Evolutionary conservation across 1,140 invertebrate genomes (phyloP).

Genomic region (Bombus fervidus): DNA sequence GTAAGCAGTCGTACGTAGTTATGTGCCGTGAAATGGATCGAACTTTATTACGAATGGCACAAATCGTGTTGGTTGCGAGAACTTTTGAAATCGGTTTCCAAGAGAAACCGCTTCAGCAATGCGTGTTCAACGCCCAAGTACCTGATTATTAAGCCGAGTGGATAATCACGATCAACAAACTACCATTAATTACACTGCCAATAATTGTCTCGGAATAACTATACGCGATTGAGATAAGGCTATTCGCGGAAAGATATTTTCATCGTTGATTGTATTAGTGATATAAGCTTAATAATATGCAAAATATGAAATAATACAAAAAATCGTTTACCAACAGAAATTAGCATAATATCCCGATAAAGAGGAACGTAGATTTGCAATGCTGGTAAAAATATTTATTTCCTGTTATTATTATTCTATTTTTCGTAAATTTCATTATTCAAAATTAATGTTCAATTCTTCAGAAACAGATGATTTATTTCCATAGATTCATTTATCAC

Average conservation of each 20-base stretch:
- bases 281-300: not conserved
- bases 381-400: too few species aligned
- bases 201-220: not conserved
- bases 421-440: not conserved
- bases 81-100: slow-evolving; percentile 1
- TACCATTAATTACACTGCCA: not conserved
- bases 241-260: not conserved
- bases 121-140: not conserved
- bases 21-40: not conserved
- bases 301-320: not conserved
- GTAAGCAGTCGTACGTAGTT: not conserved
- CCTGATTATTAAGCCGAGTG: not conserved
- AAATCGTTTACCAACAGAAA: not conserved
- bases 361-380: not conserved
- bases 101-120: not conserved
- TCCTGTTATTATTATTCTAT: not conserved
- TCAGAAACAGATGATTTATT: too few species aligned
- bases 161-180: not conserved
- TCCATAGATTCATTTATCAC: too few species aligned
- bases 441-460: too few species aligned
- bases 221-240: not conserved
- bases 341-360: too few species aligned
- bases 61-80: not conserved
- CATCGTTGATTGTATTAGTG: not conserved
- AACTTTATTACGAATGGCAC: not conserved